These are phyloP conservation scores for Hypomecis atomaria DNA, from an alignment of 2,888 invertebrate genomes.

Conservation along the genomic window DNA sequence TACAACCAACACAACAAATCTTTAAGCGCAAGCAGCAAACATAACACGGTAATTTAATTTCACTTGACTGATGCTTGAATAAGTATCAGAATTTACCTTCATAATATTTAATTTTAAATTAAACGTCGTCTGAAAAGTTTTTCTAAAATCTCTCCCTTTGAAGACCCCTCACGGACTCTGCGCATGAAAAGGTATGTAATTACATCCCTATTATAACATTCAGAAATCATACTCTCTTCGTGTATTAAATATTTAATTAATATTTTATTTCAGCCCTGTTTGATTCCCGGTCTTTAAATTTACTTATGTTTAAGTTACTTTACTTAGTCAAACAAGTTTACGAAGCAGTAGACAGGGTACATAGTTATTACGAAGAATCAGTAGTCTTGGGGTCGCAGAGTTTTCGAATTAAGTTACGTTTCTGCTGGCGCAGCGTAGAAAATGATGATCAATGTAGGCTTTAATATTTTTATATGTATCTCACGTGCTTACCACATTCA, in stretches of 20 bases:
- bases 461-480: conserved; percentile 44
- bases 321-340: too few relatives aligned
- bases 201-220: conserved; percentile 60
- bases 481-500: conserved; percentile 53
- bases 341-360: too few relatives aligned
- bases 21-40: too few relatives aligned
- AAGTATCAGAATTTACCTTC: not conserved
- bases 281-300: too few relatives aligned
- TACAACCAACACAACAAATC: too few relatives aligned
- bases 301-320: too few relatives aligned
- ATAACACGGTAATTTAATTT: too few relatives aligned
- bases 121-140: conserved; percentile 15
- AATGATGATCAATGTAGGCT: too few relatives aligned
- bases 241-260: conserved; percentile 2
- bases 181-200: conserved; percentile 67
- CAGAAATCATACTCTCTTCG: conserved; percentile 42
- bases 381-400: too few relatives aligned
- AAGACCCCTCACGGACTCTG: conserved; percentile 54
- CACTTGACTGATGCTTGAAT: not conserved
- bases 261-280: not conserved
- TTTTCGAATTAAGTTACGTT: too few relatives aligned
- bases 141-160: conserved; percentile 44
- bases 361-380: too few relatives aligned
- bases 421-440: too few relatives aligned
- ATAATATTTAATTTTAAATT: conserved; percentile 18